These are phyloP conservation scores for Papilio glaucus DNA, from an alignment of 1,140 invertebrate species.

Conservation along the genomic window DNA sequence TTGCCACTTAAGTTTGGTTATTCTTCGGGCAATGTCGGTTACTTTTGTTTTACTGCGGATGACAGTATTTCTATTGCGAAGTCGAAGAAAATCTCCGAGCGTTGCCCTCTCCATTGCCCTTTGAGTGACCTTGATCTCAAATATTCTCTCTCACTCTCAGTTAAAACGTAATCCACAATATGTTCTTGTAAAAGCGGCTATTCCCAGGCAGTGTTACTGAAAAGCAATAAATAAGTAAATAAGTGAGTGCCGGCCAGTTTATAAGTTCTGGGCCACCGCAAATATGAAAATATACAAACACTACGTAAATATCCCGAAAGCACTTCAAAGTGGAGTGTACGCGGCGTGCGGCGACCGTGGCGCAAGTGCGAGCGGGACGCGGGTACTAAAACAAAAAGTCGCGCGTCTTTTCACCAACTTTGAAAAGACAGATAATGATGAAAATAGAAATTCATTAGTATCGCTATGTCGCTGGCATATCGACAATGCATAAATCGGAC, in stretches of 20 bases:
- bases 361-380: conserved; percentile 35
- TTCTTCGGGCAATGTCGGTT: too few relatives aligned
- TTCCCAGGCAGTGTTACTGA: conserved; percentile 2
- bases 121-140: too few relatives aligned
- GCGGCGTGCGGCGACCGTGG: conserved; percentile 42
- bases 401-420: neutral
- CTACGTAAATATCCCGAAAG: conserved; percentile 73
- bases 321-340: conserved; percentile 74
- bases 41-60: too few relatives aligned
- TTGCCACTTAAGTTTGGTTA: too few relatives aligned
- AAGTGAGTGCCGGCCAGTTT: conserved; percentile 55
- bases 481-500: too few relatives aligned
- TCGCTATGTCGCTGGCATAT: too few relatives aligned
- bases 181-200: neutral
- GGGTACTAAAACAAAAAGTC: neutral
- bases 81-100: too few relatives aligned
- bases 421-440: neutral
- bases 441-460: neutral
- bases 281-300: conserved; percentile 80
- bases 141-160: neutral
- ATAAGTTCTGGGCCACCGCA: conserved; percentile 70
- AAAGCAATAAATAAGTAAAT: conserved; percentile 42
- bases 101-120: too few relatives aligned
- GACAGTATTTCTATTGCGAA: too few relatives aligned
- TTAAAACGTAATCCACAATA: neutral